phyloP scores from a whole-genome alignment of 30 jellyfish, hydroid and myxozoan species.

The Aurelia aurita region DNA sequence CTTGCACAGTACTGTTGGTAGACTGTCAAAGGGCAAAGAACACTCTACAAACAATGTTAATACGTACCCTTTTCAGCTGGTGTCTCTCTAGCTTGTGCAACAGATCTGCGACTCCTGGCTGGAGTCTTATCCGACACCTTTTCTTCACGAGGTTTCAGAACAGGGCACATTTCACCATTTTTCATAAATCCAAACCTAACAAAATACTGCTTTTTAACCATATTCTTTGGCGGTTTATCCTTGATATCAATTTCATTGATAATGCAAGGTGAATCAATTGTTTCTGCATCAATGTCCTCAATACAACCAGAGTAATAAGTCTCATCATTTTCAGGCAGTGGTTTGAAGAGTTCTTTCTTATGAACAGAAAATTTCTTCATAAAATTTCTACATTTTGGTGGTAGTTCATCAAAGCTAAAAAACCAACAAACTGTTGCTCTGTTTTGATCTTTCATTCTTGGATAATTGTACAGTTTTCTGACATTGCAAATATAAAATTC shows the following conservation, averaged over 20 bases:
- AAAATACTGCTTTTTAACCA: slow-evolving; percentile 17
- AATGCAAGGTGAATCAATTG: slow-evolving; percentile 43
- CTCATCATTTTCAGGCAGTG: slow-evolving; percentile 29
- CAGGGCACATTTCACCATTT: slow-evolving; percentile 21
- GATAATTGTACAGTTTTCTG: slow-evolving; percentile 27
- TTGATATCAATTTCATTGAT: background rate
- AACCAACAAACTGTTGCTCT: slow-evolving; percentile 83
- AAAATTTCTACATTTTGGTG: slow-evolving; percentile 22
- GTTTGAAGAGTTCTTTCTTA: slow-evolving; percentile 40
- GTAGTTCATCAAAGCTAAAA: slow-evolving; percentile 64
- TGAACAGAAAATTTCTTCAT: background rate
- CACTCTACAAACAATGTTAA: background rate
- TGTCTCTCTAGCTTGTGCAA: background rate
- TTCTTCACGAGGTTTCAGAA: background rate
- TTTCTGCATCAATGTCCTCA: slow-evolving; percentile 94
- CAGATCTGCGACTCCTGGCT: background rate
- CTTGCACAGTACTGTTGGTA: too few species aligned
- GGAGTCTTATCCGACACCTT: background rate
- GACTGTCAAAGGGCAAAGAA: background rate
- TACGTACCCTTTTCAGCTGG: background rate
- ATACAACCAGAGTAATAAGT: background rate
- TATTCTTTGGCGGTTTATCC: background rate
- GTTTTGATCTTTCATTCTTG: slow-evolving; percentile 41
- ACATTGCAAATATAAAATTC: slow-evolving; percentile 57
- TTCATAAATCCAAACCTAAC: slow-evolving; percentile 42